These are phyloP conservation scores for Dendroctonus valens DNA, from an alignment of 1,140 invertebrate species.

Conservation along the genomic window DNA sequence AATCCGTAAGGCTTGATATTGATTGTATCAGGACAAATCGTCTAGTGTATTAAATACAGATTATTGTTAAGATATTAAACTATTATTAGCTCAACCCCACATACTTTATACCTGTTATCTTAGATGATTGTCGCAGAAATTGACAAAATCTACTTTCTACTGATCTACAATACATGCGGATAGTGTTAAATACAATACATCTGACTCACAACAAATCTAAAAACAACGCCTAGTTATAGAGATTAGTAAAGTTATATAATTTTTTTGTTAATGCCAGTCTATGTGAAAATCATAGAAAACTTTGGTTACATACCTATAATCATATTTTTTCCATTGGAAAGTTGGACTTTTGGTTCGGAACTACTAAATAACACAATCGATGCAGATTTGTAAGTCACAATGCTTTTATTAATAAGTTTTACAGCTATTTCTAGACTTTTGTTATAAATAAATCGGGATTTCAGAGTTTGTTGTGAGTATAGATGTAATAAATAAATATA, in stretches of 20 bases:
- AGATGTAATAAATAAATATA: constrained; percentile 52
- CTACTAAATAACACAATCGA: constrained; percentile 33
- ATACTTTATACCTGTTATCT: too few species aligned
- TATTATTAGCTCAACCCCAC: neutral
- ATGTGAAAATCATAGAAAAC: constrained; percentile 34
- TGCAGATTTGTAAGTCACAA: constrained; percentile 35
- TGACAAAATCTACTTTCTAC: constrained; percentile 2
- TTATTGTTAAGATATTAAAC: too few species aligned
- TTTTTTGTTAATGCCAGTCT: constrained; percentile 22
- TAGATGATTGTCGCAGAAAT: neutral
- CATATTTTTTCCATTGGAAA: constrained; percentile 30
- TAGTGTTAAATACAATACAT: constrained; percentile 40
- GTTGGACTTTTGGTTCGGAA: constrained; percentile 9
- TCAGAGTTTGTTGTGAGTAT: constrained; percentile 51
- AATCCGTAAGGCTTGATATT: too few species aligned
- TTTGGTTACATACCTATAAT: constrained; percentile 43
- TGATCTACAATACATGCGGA: constrained; percentile 35
- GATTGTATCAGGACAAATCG: too few species aligned
- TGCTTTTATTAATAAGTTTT: constrained; percentile 45
- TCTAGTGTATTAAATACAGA: too few species aligned
- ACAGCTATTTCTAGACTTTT: constrained; percentile 41
- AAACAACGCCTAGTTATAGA: constrained; percentile 35
- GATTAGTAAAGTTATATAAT: constrained; percentile 37
- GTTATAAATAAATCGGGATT: constrained; percentile 39
- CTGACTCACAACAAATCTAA: constrained; percentile 51